Evolutionary conservation across 2,888 invertebrate genomes (phyloP).

Genomic region (Helicoverpa assulta): DNA sequence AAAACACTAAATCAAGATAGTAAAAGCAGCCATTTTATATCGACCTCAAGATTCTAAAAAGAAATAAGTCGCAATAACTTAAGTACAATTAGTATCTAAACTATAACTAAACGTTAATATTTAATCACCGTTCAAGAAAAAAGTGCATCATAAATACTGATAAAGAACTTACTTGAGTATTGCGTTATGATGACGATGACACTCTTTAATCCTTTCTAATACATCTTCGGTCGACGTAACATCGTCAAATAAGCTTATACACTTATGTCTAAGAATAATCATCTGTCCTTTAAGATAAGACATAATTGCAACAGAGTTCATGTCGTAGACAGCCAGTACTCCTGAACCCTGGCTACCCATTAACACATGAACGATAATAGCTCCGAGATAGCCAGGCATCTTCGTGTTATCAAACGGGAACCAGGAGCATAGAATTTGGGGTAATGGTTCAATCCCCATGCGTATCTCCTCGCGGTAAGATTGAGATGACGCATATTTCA

Average conservation of each 20-base stretch:
- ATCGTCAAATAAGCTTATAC: slow-evolving; percentile 68
- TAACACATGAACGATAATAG: slow-evolving; percentile 68
- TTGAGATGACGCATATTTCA: slow-evolving; percentile 68
- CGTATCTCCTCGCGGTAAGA: slow-evolving; percentile 69
- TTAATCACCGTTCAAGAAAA: slow-evolving; percentile 12
- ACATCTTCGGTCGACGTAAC: slow-evolving; percentile 51
- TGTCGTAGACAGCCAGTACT: slow-evolving; percentile 74
- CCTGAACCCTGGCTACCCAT: slow-evolving; percentile 73
- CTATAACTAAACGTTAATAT: not conserved
- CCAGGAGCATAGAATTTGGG: slow-evolving; percentile 79
- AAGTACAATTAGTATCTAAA: too few relatives aligned
- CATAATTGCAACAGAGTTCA: slow-evolving; percentile 75
- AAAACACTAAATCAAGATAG: not conserved
- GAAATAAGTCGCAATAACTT: too few relatives aligned
- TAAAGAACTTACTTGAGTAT: slow-evolving; percentile 71
- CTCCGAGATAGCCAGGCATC: slow-evolving; percentile 75
- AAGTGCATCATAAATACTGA: slow-evolving; percentile 23
- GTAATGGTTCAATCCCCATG: slow-evolving; percentile 71
- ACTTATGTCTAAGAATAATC: slow-evolving; percentile 71
- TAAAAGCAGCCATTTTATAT: too few relatives aligned
- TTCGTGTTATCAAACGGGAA: slow-evolving; percentile 78
- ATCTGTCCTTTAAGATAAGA: slow-evolving; percentile 80
- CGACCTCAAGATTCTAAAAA: not conserved
- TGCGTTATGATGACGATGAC: slow-evolving; percentile 76
- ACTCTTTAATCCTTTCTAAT: slow-evolving; percentile 73